Percentiles rank a stretch among this genome's conserved stretches.
Evolutionary conservation across 2,888 invertebrate species (phyloP).

Genomic region (Tineola bisselliella): DNA sequence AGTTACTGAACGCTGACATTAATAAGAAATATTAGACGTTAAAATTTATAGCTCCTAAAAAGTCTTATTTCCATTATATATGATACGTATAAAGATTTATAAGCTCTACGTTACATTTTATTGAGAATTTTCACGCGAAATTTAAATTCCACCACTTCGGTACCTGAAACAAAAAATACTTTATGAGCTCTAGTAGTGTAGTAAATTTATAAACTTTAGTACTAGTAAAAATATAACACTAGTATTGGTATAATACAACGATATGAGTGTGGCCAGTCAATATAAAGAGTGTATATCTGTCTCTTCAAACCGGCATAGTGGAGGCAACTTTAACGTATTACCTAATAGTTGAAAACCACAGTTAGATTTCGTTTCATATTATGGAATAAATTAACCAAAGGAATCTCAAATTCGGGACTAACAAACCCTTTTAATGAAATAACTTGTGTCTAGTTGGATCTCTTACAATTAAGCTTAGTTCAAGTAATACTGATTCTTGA

Average conservation of each 20-base stretch:
- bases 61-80: background rate
- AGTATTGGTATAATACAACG: too few species aligned
- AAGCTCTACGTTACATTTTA: background rate
- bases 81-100: background rate
- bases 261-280: too few species aligned
- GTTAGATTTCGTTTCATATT: background rate
- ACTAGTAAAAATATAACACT: too few species aligned
- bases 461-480: conserved; percentile 15
- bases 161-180: background rate
- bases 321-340: too few species aligned
- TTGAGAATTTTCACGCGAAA: background rate
- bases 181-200: background rate
- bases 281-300: too few species aligned
- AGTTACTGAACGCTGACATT: background rate
- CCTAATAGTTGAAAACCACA: background rate
- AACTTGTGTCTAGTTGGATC: conserved; percentile 14
- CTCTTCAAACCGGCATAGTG: too few species aligned
- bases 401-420: conserved; percentile 12
- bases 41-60: background rate
- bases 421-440: conserved; percentile 15
- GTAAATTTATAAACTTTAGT: background rate
- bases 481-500: background rate
- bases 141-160: background rate
- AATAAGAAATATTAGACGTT: background rate
- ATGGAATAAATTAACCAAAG: background rate